phyloP scores from a whole-genome alignment of 2,888 invertebrate genomes.

The Antheraea yamamai region DNA sequence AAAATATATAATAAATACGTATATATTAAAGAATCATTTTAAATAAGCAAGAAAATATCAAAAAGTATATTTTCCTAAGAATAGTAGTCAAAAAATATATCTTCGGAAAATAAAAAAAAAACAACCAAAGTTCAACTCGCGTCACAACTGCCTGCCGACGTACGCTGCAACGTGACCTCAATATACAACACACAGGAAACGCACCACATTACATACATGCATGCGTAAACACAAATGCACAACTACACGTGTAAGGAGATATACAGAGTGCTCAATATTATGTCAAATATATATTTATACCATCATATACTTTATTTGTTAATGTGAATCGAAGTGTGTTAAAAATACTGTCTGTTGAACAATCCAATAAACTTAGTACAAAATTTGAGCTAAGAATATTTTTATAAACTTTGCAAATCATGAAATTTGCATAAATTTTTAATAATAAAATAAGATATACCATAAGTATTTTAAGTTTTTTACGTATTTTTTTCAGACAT shows the following conservation, averaged over 20 bases:
- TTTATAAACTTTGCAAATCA: neutral
- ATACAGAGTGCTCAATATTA: conserved; percentile 57
- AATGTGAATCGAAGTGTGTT: conserved; percentile 28
- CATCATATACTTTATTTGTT: conserved; percentile 34
- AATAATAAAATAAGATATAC: no score
- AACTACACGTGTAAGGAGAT: conserved; percentile 41
- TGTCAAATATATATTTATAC: conserved; percentile 36
- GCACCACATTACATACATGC: conserved; percentile 41
- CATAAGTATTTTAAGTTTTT: no score
- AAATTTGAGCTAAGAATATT: neutral
- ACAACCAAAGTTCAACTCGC: conserved; percentile 13
- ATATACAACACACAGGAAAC: conserved; percentile 58
- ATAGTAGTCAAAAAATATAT: conserved; percentile 9
- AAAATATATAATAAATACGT: neutral
- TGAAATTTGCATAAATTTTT: neutral
- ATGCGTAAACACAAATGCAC: conserved; percentile 50
- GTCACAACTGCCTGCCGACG: conserved; percentile 43
- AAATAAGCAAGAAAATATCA: neutral
- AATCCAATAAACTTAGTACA: neutral
- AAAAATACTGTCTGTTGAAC: conserved; percentile 21
- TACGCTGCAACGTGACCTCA: conserved; percentile 73
- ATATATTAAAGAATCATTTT: neutral
- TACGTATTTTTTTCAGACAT: no score
- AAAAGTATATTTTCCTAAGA: neutral
- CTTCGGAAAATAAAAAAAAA: conserved; percentile 14